Evolutionary conservation across 2,888 invertebrate species (phyloP).

Genomic region (Dryadula phaetusa): DNA sequence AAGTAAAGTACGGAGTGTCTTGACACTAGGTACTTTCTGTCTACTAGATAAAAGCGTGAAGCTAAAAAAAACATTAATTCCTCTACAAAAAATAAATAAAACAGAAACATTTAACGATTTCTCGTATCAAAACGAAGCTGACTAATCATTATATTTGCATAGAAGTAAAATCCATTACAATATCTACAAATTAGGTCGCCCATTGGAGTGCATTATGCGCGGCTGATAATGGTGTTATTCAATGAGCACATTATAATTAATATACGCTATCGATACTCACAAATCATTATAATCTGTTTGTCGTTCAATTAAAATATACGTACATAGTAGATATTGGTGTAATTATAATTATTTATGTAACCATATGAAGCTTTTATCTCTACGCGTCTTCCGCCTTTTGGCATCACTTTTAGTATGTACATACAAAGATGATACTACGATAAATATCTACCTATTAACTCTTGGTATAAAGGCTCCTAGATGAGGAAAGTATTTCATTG

Average conservation of each 20-base stretch:
- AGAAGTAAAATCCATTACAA: slow-evolving; percentile 11
- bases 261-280: slow-evolving; percentile 61
- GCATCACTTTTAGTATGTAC: not conserved
- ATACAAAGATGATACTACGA: no score
- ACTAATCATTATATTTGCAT: slow-evolving; percentile 7
- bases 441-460: no score
- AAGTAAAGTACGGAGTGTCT: no score
- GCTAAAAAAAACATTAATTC: no score
- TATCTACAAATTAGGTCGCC: slow-evolving; percentile 30
- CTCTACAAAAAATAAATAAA: not conserved
- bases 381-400: slow-evolving; percentile 26
- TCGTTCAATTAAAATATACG: slow-evolving; percentile 69
- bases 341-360: not conserved
- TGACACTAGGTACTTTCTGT: no score
- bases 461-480: no score
- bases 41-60: no score
- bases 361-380: not conserved
- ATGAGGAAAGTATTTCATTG: no score
- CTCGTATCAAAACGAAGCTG: not conserved
- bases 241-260: slow-evolving; percentile 75
- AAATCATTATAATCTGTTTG: slow-evolving; percentile 66
- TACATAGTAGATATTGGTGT: slow-evolving; percentile 26
- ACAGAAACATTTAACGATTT: not conserved
- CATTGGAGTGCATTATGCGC: slow-evolving; percentile 26
- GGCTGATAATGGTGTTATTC: slow-evolving; percentile 60